Conservation (phyloP, 2,113 vertebrate genomes). For the Chionodraco myersi region DNA sequence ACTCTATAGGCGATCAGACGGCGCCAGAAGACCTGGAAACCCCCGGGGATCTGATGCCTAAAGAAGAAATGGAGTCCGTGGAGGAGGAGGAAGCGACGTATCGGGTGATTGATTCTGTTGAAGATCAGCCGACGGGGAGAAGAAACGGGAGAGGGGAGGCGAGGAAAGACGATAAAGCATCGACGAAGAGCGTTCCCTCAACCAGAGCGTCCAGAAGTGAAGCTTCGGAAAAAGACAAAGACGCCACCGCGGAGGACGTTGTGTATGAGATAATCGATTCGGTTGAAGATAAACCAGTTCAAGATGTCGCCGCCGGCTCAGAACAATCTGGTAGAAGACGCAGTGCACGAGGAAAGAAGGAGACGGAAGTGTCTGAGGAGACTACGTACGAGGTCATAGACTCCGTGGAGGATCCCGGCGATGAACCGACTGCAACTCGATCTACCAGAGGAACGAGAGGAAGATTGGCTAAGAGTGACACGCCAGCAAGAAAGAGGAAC, state of each 20-base stretch:
- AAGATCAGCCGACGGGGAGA: conserved; percentile 40
- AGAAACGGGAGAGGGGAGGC: neutral
- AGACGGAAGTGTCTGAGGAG: conserved; percentile 33
- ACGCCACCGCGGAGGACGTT: conserved; percentile 27
- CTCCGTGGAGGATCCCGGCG: conserved; percentile 38
- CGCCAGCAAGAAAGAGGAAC: conserved; percentile 13
- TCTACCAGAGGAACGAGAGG: conserved; percentile 53
- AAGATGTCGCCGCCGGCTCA: neutral
- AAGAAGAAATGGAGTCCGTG: neutral
- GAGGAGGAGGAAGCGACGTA: conserved; percentile 43
- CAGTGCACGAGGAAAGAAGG: conserved; percentile 45
- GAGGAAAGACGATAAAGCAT: conserved; percentile 8
- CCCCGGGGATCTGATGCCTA: neutral
- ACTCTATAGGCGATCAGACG: conserved; percentile 43
- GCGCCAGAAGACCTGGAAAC: conserved; percentile 18
- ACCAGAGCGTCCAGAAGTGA: conserved; percentile 1
- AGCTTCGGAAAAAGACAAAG: neutral
- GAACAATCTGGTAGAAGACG: conserved; percentile 25
- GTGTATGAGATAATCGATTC: conserved; percentile 46
- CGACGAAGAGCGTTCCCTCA: neutral
- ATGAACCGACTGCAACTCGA: neutral
- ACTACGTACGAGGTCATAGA: conserved; percentile 47
- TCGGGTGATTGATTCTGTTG: conserved; percentile 57
- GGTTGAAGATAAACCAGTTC: conserved; percentile 33
- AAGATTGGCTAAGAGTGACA: conserved; percentile 9